phyloP scores from a whole-genome alignment of 2,888 invertebrate genomes.

The Rhaphigaster nebulosa region DNA sequence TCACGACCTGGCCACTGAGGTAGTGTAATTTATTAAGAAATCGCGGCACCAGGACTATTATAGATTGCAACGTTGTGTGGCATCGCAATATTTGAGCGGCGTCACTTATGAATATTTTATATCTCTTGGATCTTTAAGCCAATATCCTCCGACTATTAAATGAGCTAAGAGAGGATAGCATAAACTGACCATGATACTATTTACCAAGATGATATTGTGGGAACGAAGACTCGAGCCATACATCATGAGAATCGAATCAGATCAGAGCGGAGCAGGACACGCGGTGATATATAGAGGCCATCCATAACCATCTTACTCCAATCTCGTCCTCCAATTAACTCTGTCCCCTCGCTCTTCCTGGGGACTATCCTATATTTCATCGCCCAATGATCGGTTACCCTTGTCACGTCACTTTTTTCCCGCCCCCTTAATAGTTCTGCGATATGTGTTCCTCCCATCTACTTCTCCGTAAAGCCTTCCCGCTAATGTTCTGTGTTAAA shows the following conservation, averaged over 20 bases:
- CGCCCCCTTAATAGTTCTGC: conserved; percentile 43
- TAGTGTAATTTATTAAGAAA: too few relatives aligned
- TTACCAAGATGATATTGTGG: neutral
- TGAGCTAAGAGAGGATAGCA: neutral
- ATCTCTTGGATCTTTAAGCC: too few relatives aligned
- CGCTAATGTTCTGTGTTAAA: neutral
- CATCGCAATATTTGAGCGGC: too few relatives aligned
- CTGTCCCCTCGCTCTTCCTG: conserved; percentile 43
- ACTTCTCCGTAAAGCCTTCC: neutral
- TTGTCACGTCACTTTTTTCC: conserved; percentile 55
- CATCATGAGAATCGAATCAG: conserved; percentile 55
- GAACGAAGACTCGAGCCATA: conserved; percentile 6
- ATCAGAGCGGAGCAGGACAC: conserved; percentile 47
- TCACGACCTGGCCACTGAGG: too few relatives aligned
- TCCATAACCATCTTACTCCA: conserved; percentile 63
- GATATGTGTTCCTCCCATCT: conserved; percentile 25
- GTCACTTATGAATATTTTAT: too few relatives aligned
- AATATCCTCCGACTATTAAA: neutral
- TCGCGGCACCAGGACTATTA: too few relatives aligned
- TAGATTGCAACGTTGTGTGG: too few relatives aligned
- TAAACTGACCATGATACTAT: neutral
- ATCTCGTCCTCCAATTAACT: conserved; percentile 56
- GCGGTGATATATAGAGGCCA: conserved; percentile 61
- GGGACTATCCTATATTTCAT: conserved; percentile 55
- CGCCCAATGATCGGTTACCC: conserved; percentile 59